Evolutionary conservation across 2,888 invertebrate genomes (phyloP).

Genomic region (Thera britannica): DNA sequence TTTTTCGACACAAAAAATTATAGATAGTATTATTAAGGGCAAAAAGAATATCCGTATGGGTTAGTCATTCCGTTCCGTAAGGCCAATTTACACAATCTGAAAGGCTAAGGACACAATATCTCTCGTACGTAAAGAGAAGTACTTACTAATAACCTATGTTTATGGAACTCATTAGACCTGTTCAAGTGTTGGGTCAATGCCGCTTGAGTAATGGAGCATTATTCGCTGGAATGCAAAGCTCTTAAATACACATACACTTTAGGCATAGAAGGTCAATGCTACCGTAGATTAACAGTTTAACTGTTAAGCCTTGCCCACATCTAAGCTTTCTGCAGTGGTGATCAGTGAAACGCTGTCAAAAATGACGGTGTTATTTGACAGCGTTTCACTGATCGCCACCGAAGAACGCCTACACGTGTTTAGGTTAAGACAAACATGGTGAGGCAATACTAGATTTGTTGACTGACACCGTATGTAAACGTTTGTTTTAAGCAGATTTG

Average conservation of each 20-base stretch:
- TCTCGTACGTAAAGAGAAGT: slow-evolving; percentile 22
- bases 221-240: slow-evolving; percentile 27
- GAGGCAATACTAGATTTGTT: slow-evolving; percentile 34
- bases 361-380: too few species aligned
- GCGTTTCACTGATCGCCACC: too few species aligned
- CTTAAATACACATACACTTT: slow-evolving; percentile 20
- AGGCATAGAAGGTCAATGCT: slow-evolving; percentile 37
- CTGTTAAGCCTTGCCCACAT: slow-evolving; percentile 6
- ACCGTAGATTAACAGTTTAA: slow-evolving; percentile 25
- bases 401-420: too few species aligned
- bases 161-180: slow-evolving; percentile 41
- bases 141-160: slow-evolving; percentile 40
- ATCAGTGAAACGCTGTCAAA: too few species aligned
- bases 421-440: slow-evolving; percentile 24
- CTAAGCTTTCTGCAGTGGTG: too few species aligned
- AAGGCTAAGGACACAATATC: slow-evolving; percentile 1
- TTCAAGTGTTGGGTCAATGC: slow-evolving; percentile 39
- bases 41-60: too few species aligned
- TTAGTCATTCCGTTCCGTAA: too few species aligned
- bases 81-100: neutral
- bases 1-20: too few species aligned
- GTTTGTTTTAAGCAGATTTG: slow-evolving; percentile 21
- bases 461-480: slow-evolving; percentile 26
- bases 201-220: slow-evolving; percentile 35
- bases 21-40: too few species aligned